These are phyloP conservation scores for Sparus aurata DNA, from an alignment of 2,797 vertebrate species.

Conservation along the genomic window DNA sequence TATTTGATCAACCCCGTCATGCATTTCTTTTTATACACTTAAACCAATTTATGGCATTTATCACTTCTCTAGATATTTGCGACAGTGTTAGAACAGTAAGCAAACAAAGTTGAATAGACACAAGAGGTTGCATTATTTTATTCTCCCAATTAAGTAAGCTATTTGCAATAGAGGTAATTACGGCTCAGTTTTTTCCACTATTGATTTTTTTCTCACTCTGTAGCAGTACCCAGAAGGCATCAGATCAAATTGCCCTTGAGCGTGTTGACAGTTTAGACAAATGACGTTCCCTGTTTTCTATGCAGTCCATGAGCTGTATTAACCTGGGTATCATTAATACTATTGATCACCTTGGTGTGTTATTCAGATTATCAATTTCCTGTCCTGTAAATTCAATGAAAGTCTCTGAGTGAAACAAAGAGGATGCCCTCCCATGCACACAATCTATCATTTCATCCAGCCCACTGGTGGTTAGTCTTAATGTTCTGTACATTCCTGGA, in stretches of 20 bases:
- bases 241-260: constrained; percentile 48
- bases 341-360: background rate
- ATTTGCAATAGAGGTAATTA: constrained; percentile 49
- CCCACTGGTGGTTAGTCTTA: background rate
- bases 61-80: background rate
- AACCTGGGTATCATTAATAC: constrained; percentile 1
- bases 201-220: constrained; percentile 62
- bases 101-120: constrained; percentile 27
- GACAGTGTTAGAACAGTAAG: background rate
- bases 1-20: background rate
- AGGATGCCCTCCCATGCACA: background rate
- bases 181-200: constrained; percentile 21
- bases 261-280: constrained; percentile 45
- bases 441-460: background rate
- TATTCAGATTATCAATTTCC: constrained; percentile 9
- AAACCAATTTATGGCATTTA: background rate
- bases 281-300: constrained; percentile 14
- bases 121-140: constrained; percentile 21
- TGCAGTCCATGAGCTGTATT: background rate
- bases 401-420: constrained; percentile 12
- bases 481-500: background rate
- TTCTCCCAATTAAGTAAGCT: constrained; percentile 38
- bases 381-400: background rate
- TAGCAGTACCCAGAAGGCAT: constrained; percentile 41
- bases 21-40: background rate